These are phyloP conservation scores for Taurulus bubalis DNA, from an alignment of 2,113 vertebrate genomes.

Conservation along the genomic window DNA sequence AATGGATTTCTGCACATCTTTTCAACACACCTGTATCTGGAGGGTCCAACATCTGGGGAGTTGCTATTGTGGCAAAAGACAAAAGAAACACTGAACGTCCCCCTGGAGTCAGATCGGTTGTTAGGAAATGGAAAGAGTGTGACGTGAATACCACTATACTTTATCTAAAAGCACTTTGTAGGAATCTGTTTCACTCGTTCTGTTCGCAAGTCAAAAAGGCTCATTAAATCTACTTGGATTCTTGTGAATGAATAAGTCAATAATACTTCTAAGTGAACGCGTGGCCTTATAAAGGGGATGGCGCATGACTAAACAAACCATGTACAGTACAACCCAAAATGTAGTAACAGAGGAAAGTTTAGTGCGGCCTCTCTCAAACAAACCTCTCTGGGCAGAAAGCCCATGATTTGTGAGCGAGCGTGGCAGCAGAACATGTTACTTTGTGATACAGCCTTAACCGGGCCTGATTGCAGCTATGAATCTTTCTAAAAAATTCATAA, in stretches of 20 bases:
- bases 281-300: background rate
- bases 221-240: background rate
- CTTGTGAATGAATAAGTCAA: background rate
- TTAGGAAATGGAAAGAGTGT: background rate
- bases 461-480: constrained; percentile 83
- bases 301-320: constrained; percentile 4
- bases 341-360: constrained; percentile 10
- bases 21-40: background rate
- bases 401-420: constrained; percentile 49
- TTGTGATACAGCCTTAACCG: constrained; percentile 66
- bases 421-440: constrained; percentile 48
- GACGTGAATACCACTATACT: background rate
- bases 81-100: background rate
- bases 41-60: background rate
- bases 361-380: constrained; percentile 6
- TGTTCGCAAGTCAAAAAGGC: background rate
- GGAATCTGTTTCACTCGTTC: background rate
- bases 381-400: constrained; percentile 43
- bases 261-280: background rate
- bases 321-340: background rate
- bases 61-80: background rate
- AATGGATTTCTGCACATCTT: too few relatives aligned
- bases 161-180: background rate
- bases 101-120: background rate
- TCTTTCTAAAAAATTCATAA: constrained; percentile 95